A percentile compares a stretch with the other conserved stretches of the same genome.
Evolutionary conservation across 2,888 invertebrate genomes (phyloP).

Genomic region (Limnephilus rhombicus): DNA sequence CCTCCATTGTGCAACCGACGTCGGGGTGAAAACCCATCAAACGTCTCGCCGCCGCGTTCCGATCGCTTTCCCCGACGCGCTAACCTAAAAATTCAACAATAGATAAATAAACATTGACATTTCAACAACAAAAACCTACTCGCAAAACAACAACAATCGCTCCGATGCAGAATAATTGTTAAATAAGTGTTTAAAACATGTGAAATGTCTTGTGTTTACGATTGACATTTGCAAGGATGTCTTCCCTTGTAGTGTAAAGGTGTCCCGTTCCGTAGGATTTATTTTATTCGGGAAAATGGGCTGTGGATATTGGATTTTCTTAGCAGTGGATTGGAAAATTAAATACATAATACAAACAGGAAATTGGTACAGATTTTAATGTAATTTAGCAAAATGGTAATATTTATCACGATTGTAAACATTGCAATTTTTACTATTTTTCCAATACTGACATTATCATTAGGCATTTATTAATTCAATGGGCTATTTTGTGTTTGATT

Average conservation of each 20-base stretch:
- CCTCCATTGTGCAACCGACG: background rate
- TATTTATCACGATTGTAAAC: background rate
- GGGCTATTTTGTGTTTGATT: background rate
- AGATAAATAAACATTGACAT: background rate
- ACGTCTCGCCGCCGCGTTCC: background rate
- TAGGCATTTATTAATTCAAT: background rate
- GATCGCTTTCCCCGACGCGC: background rate
- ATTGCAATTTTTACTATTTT: background rate
- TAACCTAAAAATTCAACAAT: background rate
- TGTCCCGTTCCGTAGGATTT: background rate
- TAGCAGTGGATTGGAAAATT: background rate
- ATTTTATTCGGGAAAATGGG: background rate
- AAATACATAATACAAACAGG: background rate
- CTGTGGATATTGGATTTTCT: background rate
- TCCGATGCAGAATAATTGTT: background rate
- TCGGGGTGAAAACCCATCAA: background rate
- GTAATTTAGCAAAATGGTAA: background rate
- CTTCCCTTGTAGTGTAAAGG: background rate
- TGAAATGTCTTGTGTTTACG: background rate
- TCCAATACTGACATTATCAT: background rate
- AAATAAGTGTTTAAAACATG: background rate
- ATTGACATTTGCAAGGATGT: background rate
- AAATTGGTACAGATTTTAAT: background rate
- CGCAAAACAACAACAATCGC: background rate
- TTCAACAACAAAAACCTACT: background rate